Base-by-base conservation (phyloP, 2,888 invertebrate species). In the Orthosia incerta region DNA sequence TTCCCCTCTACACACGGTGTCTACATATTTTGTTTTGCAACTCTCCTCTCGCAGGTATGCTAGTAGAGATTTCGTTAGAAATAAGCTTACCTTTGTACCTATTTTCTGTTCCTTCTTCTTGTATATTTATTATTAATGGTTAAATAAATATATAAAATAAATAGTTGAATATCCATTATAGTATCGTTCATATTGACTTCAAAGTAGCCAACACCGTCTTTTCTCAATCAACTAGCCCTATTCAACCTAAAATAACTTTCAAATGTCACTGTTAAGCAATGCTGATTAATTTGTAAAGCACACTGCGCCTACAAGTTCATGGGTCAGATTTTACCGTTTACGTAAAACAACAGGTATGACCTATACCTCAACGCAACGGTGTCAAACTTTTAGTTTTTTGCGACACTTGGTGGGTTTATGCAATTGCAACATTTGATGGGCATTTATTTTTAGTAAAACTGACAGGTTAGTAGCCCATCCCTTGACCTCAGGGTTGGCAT, bases 281-380 rank as follows among this genome's bases (percentile, higher is more conserved):
- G 31, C 45, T 79, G 20, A 66, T 55, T 51, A 55, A 79, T 74
- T 74, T 55, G 26, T 73, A 51, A 61, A 59, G 11, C n/a, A 26
- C 7, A 57, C 59, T 56, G 18, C 0, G 59, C 23, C 68, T 67
- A 63, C 55, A 56, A 39, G 39, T 18, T 26, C 56, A 31, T 23
- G 39, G 81, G 80, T 80, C 77, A 81, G n/a, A 66, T 51, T 76
- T 76, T 46, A 67, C 9, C 31, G 45, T 71, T 76, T 50, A 31
- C 20, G 56, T 65, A 53, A 61, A 60, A 64, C 7, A 56, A 48
- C 20, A 51, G 12, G 15, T 62, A 7, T 45, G 16, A 59, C 57
- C 45, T 67, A 26, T 73, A 23, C 50, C 56, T 55, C 9, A 50
- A 16, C 23, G 55, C 5, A 67, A 46, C 51, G 45, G 56, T 67